Percentiles rank a stretch among this genome's conserved stretches.
These are phyloP conservation scores for Argyrosomus regius DNA, from an alignment of 2,797 vertebrate species.

Conservation along the genomic window DNA sequence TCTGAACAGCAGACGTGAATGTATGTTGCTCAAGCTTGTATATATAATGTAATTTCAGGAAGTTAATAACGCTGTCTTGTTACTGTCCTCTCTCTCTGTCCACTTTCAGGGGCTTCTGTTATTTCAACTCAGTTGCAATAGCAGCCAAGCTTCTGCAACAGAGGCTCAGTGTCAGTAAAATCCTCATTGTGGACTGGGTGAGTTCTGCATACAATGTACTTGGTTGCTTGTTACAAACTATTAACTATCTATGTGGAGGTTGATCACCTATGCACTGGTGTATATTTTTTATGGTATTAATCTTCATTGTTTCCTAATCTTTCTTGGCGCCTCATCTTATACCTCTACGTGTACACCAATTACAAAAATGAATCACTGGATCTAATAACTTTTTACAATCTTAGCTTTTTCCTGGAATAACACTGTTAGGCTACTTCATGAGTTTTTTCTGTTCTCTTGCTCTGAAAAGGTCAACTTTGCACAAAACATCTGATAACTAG, in stretches of 20 bases:
- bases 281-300: neutral
- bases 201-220: conserved; percentile 70
- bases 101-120: conserved; percentile 94
- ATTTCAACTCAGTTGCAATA: conserved; percentile 97
- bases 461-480: neutral
- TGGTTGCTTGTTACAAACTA: neutral
- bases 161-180: conserved; percentile 94
- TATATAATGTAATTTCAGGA: neutral
- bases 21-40: neutral
- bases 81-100: neutral
- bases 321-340: too few species aligned
- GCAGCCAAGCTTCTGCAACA: conserved; percentile 97
- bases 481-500: neutral
- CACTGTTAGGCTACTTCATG: too few species aligned
- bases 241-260: neutral
- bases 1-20: too few species aligned
- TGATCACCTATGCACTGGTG: neutral
- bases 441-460: neutral
- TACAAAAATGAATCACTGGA: neutral
- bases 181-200: conserved; percentile 98
- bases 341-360: too few species aligned
- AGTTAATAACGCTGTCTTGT: neutral
- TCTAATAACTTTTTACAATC: too few species aligned
- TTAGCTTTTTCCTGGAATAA: too few species aligned
- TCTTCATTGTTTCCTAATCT: neutral